Base-by-base conservation (phyloP, 2,888 invertebrate genomes). In the Scaptomyza reducta region DNA sequence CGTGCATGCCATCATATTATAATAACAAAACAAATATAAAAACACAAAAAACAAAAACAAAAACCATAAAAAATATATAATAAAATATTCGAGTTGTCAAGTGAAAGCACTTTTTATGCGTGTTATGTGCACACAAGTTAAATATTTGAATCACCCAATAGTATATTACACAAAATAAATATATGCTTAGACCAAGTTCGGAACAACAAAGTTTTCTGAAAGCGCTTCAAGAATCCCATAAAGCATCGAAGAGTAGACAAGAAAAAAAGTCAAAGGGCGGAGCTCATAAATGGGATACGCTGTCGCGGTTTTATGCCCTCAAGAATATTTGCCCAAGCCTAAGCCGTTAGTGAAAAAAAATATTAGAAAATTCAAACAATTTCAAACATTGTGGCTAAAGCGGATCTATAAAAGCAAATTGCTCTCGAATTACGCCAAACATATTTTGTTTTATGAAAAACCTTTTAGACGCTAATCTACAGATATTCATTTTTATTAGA, bases 21-120 rank as follows among this genome's bases (percentile, higher is more conserved):
- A 62, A 62, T 62, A 42, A 29, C 49, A 49, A 35, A 44, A 44
- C 35, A 35, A 61, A 35, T 7, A 31, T 31, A 18, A 47, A 18
- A 10, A 9, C 5, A 49, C n/a, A n/a, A n/a, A n/a, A n/a, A n/a
- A n/a, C n/a, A 29, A 44, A 41, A 41, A 3, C 40, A 10, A 44
- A 22, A 47, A 46, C 2, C 2, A 51, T 47, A 31, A 22, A 58
- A 47, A 35, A 57, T 68, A 25, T 25, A 50, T 44, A 56, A 51
- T 71, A 44, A 41, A 61, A 62, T 74, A 69, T 57, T 50, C 47
- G 14, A 62, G 57, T 67, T 69, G 71, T 62, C 62, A 45, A 69
- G 74, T 55, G 69, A 45, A 53, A 61, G 14, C 14, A 42, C 38
- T 29, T 46, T 33, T 11, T 16, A n/a, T n/a, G n/a, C 40, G 41